Evolutionary conservation across 2,113 vertebrate species (phyloP), one percentile per base, ranked within the genome.

Genomic region (Carettochelys insculpta): DNA sequence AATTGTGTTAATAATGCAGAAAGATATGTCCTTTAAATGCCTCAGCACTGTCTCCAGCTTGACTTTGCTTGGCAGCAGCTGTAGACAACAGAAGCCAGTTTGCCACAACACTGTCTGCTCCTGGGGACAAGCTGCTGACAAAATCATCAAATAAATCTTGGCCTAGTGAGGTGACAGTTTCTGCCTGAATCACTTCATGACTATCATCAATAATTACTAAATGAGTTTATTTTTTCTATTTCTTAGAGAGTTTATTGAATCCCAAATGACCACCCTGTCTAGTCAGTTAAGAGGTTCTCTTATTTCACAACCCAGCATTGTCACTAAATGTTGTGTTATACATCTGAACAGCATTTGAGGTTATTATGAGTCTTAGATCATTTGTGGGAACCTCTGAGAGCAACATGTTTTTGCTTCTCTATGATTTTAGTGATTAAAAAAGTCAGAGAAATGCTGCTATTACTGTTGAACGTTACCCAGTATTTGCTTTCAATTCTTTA

Each of bases 21-120:
- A 87, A 22, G 1, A 19, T 61, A 56, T 1, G 61, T 52, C 43
- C 45, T 73, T 24, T 22, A 54, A 29, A 25, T 54, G 80, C 5
- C n/a, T 43, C 5, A 68, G 3, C 27, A 90, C 31, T 50, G 29
- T 13, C 13, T 34, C 8, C 48, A 0, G 0, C 9, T 22, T 83
- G 38, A 27, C 34, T 68, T 81, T 52, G 19, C 22, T 81, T 51
- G 27, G 58, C 29, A 87, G 85, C 19, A 86, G 41, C 41, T 71
- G 41, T 31, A 85, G 27, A 38, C 5, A 53, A 73, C 20, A 61
- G 2, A 3, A 85, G 24, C 38, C 29, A 85, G 41, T 6, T 51
- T n/a, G 51, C 77, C 56, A 77, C 16, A 79, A 78, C 0, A 14
- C 56, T 79, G 41, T 78, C 85, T n/a, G n/a, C n/a, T 71, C n/a